These are phyloP conservation scores for Phrynosoma blainvillii DNA, from an alignment of 2,113 vertebrate species.

Conservation along the genomic window DNA sequence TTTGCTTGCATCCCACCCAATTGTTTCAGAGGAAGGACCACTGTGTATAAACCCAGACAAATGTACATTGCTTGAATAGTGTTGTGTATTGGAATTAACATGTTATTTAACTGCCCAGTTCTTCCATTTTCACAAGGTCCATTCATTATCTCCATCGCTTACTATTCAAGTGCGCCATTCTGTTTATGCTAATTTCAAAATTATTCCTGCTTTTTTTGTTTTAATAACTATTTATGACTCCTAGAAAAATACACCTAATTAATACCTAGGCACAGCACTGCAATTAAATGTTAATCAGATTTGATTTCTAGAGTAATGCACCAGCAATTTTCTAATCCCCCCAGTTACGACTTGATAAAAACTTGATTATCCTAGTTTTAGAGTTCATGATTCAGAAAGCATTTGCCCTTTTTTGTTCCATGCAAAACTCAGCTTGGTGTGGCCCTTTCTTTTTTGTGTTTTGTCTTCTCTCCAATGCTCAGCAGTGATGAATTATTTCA, in stretches of 20 bases:
- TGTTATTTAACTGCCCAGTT: slow-evolving; percentile 53
- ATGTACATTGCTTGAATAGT: slow-evolving; percentile 48
- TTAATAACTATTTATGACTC: slow-evolving; percentile 67
- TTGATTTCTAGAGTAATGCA: slow-evolving; percentile 71
- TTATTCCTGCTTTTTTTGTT: slow-evolving; percentile 61
- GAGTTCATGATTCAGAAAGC: slow-evolving; percentile 57
- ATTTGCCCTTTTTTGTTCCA: slow-evolving; percentile 34
- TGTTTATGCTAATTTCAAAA: slow-evolving; percentile 66
- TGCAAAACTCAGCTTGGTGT: slow-evolving; percentile 5
- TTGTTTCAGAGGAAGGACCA: background rate
- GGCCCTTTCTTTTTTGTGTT: slow-evolving; percentile 29
- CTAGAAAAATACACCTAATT: slow-evolving; percentile 68
- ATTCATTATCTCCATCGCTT: slow-evolving; percentile 60
- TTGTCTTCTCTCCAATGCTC: background rate
- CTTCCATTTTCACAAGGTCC: slow-evolving; percentile 62
- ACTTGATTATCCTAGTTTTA: slow-evolving; percentile 61
- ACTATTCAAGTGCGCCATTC: slow-evolving; percentile 56
- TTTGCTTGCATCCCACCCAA: slow-evolving; percentile 27
- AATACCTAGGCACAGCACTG: slow-evolving; percentile 64
- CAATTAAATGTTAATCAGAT: slow-evolving; percentile 76
- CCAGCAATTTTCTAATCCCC: slow-evolving; percentile 62
- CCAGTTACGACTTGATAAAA: slow-evolving; percentile 67
- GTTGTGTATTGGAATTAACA: slow-evolving; percentile 58
- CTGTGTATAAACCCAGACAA: slow-evolving; percentile 51
- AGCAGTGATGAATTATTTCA: slow-evolving; percentile 30